Base-by-base conservation (phyloP, 2,113 vertebrate genomes). In the Rallus limicola region DNA sequence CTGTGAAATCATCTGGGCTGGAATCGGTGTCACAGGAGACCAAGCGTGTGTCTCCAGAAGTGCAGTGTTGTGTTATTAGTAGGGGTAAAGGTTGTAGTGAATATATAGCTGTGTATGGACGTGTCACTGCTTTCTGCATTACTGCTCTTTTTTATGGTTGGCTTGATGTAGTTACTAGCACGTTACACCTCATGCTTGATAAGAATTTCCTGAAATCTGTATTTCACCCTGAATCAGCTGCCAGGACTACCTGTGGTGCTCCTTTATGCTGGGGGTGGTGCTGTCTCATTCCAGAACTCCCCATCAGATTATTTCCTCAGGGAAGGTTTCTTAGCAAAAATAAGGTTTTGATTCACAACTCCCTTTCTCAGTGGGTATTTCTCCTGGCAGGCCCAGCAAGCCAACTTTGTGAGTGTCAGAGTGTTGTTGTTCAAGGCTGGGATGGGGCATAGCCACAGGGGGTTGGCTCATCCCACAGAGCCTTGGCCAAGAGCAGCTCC, bases 121-220 rank as follows among this genome's bases (percentile, higher is more conserved):
- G 38, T 38, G 6, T 19, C 56, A 65, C 50, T 25, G 28, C 34
- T 53, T 75, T 52, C 38, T 80, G 68, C 31, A 6, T 48, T 69
- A 34, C 15, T 86, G 77, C 18, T 56, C 28, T 58, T 48, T 67
- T 44, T 74, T 40, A 44, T 40, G 68, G 20, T 33, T 79, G 52
- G 8, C 36, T 70, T 28, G 25, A 6, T 14, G 33, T 38, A 40
- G 77, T 64, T 48, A 34, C 29, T 23, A 29, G 23, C 25, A 31
- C 1, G 0, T 16, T 13, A 40, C 11, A 1, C 18, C 55, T 28
- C 3, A 5, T 4, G 3, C 53, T 62, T 0, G 2, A 15, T 50
- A 19, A 36, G 20, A 29, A 53, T 71, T 62, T 50, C 11, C 36
- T 14, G 10, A 31, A 62, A 34, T 60, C 55, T 36, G 79, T 48